Evolutionary conservation across 2,888 invertebrate genomes (phyloP).

Genomic region (Drosophila anceps): DNA sequence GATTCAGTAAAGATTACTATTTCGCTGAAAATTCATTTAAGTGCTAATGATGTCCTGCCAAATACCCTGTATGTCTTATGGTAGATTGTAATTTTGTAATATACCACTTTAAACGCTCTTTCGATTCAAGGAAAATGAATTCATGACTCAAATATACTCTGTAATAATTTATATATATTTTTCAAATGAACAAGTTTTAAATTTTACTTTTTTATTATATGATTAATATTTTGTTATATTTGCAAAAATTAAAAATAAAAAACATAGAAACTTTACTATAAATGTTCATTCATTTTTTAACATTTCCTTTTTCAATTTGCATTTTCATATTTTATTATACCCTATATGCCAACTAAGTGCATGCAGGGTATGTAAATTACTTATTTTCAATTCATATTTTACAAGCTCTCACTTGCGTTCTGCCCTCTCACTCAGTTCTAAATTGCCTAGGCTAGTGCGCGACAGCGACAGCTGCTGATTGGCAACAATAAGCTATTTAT

Average conservation of each 20-base stretch:
- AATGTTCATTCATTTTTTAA: background rate
- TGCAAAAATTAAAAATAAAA: background rate
- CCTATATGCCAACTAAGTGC: background rate
- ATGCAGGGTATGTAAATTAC: slow-evolving; percentile 10
- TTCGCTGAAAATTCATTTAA: background rate
- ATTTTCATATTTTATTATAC: background rate
- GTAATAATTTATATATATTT: background rate
- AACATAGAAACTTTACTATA: no score
- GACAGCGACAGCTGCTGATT: slow-evolving; percentile 43
- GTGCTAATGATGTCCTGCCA: background rate
- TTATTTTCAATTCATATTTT: slow-evolving; percentile 33
- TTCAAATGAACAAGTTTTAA: background rate
- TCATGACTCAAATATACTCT: background rate
- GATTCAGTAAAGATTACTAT: background rate
- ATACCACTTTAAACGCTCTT: no score
- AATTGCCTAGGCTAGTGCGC: slow-evolving; percentile 1
- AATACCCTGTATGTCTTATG: background rate
- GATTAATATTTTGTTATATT: background rate
- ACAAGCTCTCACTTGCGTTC: background rate
- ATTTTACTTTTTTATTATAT: background rate
- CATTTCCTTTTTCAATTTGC: background rate
- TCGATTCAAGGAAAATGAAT: background rate
- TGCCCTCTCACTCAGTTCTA: background rate
- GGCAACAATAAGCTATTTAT: slow-evolving; percentile 42
- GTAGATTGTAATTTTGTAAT: background rate